Evolutionary conservation across 1,140 invertebrate genomes (phyloP), one percentile per base, ranked within the genome.

Genomic region (Drosophila ercepeae): DNA sequence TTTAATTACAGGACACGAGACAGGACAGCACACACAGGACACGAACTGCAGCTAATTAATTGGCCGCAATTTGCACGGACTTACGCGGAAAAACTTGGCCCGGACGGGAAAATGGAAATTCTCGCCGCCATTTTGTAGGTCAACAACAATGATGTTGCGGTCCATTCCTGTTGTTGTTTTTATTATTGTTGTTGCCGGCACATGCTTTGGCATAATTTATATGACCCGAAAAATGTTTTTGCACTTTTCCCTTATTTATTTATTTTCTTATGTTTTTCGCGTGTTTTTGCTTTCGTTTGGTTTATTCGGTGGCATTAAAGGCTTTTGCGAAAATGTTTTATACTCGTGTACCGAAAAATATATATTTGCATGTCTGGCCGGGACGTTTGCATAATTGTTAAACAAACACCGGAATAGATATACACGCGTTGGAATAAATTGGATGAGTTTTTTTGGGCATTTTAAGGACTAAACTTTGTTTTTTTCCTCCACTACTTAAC

Each of bases 161-260:
- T 60, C 34, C 16, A 21, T 32, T 60, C 29, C 18, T 13, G 46
- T 29, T 44, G 36, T 23, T 36, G 36, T 16, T 42, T 13, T 41
- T 14, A 8, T 45, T 49, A 41, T 61, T 19, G 51, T 44, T 73
- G 73, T 58, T 63, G 78, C 52, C 65, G 71, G 75, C 75, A 68
- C 79, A 78, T 83, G 79, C 58, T 73, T 57, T 29, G 58, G 76
- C 81, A 84, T 84, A 84, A 84, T 84, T 84, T 84, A 83, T 83
- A 75, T 79, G 49, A 42, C 42, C 50, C 57, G 58, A 77, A 65
- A 32, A 71, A 63, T 52, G 34, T 63, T 73, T 54, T 51, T 71
- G 57, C 69, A 61, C 42, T 48, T 32, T 48, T 27, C 13, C 39
- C 46, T 70, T 71, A 36, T 60, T 59, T 61, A 46, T 44, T 72